These are phyloP conservation scores for Sylvicapra grimmia DNA, from an alignment of 2,113 vertebrate genomes.

Conservation along the genomic window DNA sequence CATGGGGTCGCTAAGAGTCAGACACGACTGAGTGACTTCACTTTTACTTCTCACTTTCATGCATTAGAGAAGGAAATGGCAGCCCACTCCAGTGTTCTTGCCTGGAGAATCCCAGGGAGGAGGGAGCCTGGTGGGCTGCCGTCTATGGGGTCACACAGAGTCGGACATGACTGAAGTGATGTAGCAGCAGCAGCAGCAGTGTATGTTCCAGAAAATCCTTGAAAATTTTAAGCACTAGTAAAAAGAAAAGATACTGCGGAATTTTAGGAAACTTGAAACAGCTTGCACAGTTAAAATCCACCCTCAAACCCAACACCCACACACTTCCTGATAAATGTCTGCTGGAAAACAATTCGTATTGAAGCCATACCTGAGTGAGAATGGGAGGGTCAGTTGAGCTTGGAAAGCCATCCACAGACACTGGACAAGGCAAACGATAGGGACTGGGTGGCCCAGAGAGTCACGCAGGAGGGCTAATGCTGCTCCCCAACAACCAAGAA, in stretches of 20 bases:
- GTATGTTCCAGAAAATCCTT: conserved; percentile 54
- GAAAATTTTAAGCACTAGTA: conserved; percentile 67
- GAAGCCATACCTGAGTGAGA: conserved; percentile 44
- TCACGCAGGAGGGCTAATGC: conserved; percentile 56
- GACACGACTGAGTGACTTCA: too few relatives aligned
- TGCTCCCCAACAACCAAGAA: conserved; percentile 61
- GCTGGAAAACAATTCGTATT: conserved; percentile 54
- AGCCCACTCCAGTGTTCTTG: too few relatives aligned
- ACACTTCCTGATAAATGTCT: conserved; percentile 71
- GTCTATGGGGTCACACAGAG: too few relatives aligned
- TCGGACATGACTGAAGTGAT: fast-evolving
- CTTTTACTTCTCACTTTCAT: too few relatives aligned
- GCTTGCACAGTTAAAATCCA: conserved; percentile 72
- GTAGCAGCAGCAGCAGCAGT: neutral
- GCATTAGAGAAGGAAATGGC: too few relatives aligned
- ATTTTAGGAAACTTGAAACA: conserved; percentile 76
- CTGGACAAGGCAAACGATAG: neutral
- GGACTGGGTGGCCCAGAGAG: conserved; percentile 49
- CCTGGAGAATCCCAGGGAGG: too few relatives aligned
- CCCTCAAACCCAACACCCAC: conserved; percentile 47
- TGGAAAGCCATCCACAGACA: neutral
- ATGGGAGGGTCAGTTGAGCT: neutral
- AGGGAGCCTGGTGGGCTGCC: too few relatives aligned
- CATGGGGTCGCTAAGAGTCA: too few relatives aligned
- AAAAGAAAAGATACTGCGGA: conserved; percentile 68